Evolutionary conservation across 2,888 invertebrate species (phyloP), one percentile per base, ranked within the genome.

Genomic region (Drosophila quasianomalipes): DNA sequence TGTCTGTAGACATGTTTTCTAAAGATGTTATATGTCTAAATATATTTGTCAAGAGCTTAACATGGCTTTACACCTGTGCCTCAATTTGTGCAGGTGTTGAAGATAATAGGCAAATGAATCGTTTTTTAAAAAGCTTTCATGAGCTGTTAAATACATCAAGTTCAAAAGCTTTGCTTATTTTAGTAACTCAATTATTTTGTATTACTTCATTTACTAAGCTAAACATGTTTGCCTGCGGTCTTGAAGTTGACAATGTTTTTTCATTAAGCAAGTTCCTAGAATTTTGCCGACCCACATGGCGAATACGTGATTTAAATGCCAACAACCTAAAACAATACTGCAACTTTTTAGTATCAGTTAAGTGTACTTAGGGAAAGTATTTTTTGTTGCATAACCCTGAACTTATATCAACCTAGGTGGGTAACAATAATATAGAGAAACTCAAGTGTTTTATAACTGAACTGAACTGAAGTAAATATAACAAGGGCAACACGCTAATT

Each of bases 251-350:
- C 65, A 28, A 1, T 60, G 65, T 76, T 71, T 5, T 71, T 72
- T 67, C 64, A 65, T 62, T 71, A 67, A 65, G 47, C 71, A 78
- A 67, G 78, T 78, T 78, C 75, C 70, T 39, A 55, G 53, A 70
- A 57, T 44, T 47, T 33, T 37, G 51, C 33, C n/a, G 49, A 44
- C 16, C 57, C 33, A 61, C 61, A 41, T 62, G 53, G n/a, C 51
- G 14, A 63, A 30, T 61, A 79, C 79, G 79, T 79, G 79, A 28
- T 44, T 57, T 2, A 58, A 72, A 76, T 79, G 26, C 47, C n/a
- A 75, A 70, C n/a, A 31, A 69, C n/a, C 41, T 26, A n/a, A 60
- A 19, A 22, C 22, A 41, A 19, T 70, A 22, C 68, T 75, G 64
- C 67, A 71, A 59, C n/a, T 51, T 19, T 37, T 67, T 30, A 44